Conservation (phyloP, 2,888 invertebrate species). For the Allolobophora icterica region DNA sequence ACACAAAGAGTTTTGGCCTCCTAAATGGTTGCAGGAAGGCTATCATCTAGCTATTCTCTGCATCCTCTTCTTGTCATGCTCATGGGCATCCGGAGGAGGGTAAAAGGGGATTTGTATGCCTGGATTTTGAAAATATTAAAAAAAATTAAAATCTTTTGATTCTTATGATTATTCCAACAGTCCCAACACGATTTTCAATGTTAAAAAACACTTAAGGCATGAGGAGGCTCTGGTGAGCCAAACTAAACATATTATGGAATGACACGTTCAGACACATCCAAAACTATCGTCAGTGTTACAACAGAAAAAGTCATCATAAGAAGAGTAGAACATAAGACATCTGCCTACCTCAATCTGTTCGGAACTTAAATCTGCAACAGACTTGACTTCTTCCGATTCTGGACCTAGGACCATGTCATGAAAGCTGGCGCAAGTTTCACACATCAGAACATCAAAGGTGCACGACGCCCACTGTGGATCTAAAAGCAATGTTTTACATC, state of each 20-base stretch:
- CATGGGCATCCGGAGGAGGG: no score
- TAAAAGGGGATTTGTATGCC: no score
- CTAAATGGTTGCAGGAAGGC: no score
- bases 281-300: neutral
- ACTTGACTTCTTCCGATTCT: slow-evolving; percentile 97
- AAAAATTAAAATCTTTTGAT: no score
- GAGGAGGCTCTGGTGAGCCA: neutral
- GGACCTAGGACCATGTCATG: slow-evolving; percentile 93
- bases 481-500: slow-evolving; percentile 29
- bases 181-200: no score
- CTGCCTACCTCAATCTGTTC: slow-evolving; percentile 3
- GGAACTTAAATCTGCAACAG: slow-evolving; percentile 70
- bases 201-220: no score
- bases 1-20: no score
- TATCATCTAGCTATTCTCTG: no score
- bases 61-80: no score
- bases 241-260: neutral
- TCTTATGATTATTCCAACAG: no score
- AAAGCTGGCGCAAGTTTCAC: slow-evolving; percentile 97
- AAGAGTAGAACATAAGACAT: neutral
- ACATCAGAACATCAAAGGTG: slow-evolving; percentile 97
- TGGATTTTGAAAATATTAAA: no score
- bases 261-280: neutral
- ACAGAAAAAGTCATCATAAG: neutral
- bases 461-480: slow-evolving; percentile 85